A percentile compares a stretch with the other conserved stretches of the same genome.
Evolutionary conservation across 2,888 invertebrate species (phyloP).

Genomic region (Epistrophe grossulariae): DNA sequence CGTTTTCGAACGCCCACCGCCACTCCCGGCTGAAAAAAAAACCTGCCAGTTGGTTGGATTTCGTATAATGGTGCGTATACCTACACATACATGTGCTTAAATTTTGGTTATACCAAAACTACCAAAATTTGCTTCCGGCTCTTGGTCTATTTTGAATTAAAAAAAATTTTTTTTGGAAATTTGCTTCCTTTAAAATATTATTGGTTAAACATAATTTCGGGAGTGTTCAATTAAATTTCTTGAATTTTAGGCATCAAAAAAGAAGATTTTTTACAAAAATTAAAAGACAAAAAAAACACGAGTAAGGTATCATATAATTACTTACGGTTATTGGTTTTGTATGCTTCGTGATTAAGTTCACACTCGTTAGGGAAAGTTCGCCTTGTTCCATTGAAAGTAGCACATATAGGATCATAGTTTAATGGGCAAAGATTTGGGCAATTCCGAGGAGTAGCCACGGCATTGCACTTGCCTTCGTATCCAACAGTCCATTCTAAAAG

Average conservation of each 20-base stretch:
- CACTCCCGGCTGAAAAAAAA: no score
- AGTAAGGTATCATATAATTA: neutral
- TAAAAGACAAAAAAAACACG: neutral
- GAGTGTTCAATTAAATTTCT: no score
- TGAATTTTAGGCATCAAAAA: neutral
- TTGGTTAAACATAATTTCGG: no score
- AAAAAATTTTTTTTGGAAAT: no score
- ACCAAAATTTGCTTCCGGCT: no score
- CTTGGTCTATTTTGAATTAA: no score
- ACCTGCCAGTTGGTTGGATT: no score
- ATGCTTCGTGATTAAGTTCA: constrained; percentile 61
- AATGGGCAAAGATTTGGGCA: constrained; percentile 63
- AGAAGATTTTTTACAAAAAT: neutral
- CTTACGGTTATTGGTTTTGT: constrained; percentile 43
- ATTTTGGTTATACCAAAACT: no score
- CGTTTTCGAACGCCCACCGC: no score
- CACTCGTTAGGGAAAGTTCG: constrained; percentile 66
- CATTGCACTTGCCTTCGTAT: constrained; percentile 52
- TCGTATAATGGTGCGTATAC: no score
- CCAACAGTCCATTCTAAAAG: constrained; percentile 52
- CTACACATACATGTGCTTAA: no score
- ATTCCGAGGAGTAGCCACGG: neutral
- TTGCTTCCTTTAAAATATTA: no score
- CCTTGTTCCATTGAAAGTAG: constrained; percentile 43
- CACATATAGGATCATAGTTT: constrained; percentile 49